phyloP scores from a whole-genome alignment of 2,113 vertebrate species.

The Calyptommatus sinebrachiatus region DNA sequence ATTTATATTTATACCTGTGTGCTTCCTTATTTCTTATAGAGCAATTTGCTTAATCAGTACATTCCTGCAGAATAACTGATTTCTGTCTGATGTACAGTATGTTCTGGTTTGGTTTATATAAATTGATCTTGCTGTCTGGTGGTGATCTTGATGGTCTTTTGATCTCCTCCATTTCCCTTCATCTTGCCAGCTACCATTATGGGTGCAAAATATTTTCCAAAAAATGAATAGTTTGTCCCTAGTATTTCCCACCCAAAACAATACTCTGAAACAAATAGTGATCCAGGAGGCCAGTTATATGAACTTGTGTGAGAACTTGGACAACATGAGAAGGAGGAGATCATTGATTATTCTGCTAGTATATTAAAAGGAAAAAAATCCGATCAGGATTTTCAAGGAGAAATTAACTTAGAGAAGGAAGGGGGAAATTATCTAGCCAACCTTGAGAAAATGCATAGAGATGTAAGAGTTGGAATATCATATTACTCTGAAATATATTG shows the following conservation, averaged over 20 bases:
- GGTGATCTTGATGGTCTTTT: background rate
- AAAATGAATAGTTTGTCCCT: background rate
- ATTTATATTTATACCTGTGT: background rate
- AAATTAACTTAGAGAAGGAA: background rate
- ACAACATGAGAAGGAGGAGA: too few species aligned
- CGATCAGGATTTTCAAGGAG: background rate
- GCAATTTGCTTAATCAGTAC: background rate
- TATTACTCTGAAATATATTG: background rate
- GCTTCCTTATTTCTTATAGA: background rate
- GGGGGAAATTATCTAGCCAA: background rate
- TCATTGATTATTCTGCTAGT: too few species aligned
- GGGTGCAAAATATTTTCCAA: background rate
- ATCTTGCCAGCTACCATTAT: background rate
- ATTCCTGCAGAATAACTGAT: background rate
- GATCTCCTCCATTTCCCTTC: slow-evolving; percentile 9
- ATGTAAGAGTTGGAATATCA: background rate
- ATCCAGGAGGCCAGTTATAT: too few species aligned
- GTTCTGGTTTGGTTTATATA: background rate
- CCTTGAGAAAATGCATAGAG: background rate
- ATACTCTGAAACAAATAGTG: too few species aligned
- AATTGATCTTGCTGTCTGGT: background rate
- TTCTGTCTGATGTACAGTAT: background rate
- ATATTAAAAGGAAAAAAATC: background rate
- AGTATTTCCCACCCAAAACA: background rate
- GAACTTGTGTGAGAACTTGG: too few species aligned